Conservation (phyloP, 2,113 vertebrate species). For the Macrotis lagotis region DNA sequence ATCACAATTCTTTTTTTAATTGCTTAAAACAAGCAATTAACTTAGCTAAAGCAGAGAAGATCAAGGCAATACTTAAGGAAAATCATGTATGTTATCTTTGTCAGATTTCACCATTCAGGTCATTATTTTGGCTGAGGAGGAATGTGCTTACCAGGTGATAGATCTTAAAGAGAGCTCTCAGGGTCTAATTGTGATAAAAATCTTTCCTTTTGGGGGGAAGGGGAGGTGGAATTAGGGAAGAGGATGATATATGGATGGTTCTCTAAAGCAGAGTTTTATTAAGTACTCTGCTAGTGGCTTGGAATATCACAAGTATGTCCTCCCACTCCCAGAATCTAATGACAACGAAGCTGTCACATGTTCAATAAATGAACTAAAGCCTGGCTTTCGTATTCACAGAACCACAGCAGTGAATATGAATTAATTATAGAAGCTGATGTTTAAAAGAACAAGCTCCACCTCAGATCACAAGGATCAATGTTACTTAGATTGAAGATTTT, state of each 20-base stretch:
- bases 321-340: not conserved
- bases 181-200: not conserved
- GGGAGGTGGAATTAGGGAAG: not conserved
- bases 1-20: not conserved
- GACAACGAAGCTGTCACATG: not conserved
- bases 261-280: not conserved
- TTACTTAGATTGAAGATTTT: not conserved
- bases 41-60: not conserved
- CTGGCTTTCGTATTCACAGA: not conserved
- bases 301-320: not conserved
- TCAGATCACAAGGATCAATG: not conserved
- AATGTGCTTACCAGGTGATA: not conserved
- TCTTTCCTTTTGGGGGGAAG: not conserved
- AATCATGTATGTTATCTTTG: not conserved
- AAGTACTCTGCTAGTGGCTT: not conserved
- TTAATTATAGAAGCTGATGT: not conserved
- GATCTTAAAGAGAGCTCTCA: not conserved
- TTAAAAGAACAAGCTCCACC: not conserved
- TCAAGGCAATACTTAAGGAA: not conserved
- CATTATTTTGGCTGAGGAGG: too few species aligned
- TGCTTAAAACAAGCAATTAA: not conserved
- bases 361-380: not conserved
- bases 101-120: not conserved
- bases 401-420: not conserved
- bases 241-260: not conserved